phyloP scores from a whole-genome alignment of 2,888 invertebrate genomes.

The Lasioglossum marginatum region DNA sequence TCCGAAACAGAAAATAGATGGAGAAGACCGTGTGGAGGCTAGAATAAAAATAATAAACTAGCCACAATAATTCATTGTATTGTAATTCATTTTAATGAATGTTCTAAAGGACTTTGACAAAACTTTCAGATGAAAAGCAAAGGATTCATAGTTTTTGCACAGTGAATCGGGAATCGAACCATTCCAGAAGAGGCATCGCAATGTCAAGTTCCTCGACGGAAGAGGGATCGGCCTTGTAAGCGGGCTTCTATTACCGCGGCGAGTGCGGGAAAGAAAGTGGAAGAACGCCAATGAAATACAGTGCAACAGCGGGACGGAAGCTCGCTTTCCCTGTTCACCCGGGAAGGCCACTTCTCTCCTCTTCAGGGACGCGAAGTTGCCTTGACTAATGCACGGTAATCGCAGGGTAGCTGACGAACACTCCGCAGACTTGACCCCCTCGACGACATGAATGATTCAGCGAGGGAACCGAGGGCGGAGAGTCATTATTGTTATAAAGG shows the following conservation, averaged over 20 bases:
- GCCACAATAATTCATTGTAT: too few relatives aligned
- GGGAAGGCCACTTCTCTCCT: constrained; percentile 54
- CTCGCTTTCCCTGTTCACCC: constrained; percentile 33
- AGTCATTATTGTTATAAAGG: constrained; percentile 73
- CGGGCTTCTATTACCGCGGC: constrained; percentile 10
- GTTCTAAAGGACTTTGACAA: not conserved
- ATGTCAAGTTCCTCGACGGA: constrained; percentile 4
- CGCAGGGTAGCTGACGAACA: constrained; percentile 67
- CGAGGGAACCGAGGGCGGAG: constrained; percentile 62
- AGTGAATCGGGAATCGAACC: constrained; percentile 6
- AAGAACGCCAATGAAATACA: constrained; percentile 24
- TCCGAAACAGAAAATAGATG: not conserved
- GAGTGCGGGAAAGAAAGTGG: not conserved
- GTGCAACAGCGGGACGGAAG: not conserved
- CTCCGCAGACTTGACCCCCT: constrained; percentile 66
- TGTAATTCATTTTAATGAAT: too few relatives aligned
- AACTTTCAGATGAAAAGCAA: not conserved
- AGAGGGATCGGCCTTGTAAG: not conserved
- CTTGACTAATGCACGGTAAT: constrained; percentile 69
- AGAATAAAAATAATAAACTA: too few relatives aligned
- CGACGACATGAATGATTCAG: constrained; percentile 74
- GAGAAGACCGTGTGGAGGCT: too few relatives aligned
- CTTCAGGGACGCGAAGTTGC: constrained; percentile 57
- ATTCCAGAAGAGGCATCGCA: not conserved
- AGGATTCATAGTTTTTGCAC: not conserved